These are phyloP conservation scores for Ellobium chinense DNA, from an alignment of 2,888 invertebrate genomes.

Conservation along the genomic window DNA sequence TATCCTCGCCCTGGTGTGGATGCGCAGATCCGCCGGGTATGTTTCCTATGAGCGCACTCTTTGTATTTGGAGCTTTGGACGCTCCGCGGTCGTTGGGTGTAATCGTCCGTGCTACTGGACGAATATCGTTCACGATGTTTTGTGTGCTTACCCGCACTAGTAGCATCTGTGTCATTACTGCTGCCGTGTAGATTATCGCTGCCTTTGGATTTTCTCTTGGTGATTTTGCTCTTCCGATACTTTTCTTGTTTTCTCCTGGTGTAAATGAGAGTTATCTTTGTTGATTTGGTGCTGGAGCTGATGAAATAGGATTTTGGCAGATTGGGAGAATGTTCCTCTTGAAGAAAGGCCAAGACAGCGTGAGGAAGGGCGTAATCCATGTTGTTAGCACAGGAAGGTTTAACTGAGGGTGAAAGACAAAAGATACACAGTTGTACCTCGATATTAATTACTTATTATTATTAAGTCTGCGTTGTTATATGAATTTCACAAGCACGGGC, in stretches of 20 bases:
- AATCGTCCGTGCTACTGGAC: slow-evolving; percentile 35
- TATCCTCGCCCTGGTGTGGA: slow-evolving; percentile 38
- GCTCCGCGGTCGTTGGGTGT: slow-evolving; percentile 1
- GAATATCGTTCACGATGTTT: background rate
- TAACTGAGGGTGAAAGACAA: no score
- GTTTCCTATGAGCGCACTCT: background rate
- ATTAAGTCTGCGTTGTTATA: no score
- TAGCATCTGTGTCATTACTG: background rate
- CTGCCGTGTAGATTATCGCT: background rate
- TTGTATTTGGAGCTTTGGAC: background rate
- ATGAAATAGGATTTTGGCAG: slow-evolving; percentile 41
- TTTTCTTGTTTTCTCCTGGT: slow-evolving; percentile 8
- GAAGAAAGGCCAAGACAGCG: slow-evolving; percentile 38
- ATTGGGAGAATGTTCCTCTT: slow-evolving; percentile 35
- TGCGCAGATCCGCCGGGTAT: slow-evolving; percentile 13
- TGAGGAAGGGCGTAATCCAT: slow-evolving; percentile 44
- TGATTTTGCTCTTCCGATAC: background rate
- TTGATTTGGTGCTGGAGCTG: slow-evolving; percentile 34
- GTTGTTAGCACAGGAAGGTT: no score
- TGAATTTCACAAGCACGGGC: no score
- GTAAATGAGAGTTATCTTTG: slow-evolving; percentile 43
- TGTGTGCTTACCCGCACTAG: no score
- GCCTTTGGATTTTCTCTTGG: background rate
- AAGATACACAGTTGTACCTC: no score
- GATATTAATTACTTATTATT: no score